These are phyloP conservation scores for Chaetura pelagica DNA, from an alignment of 2,113 vertebrate species.

Conservation along the genomic window DNA sequence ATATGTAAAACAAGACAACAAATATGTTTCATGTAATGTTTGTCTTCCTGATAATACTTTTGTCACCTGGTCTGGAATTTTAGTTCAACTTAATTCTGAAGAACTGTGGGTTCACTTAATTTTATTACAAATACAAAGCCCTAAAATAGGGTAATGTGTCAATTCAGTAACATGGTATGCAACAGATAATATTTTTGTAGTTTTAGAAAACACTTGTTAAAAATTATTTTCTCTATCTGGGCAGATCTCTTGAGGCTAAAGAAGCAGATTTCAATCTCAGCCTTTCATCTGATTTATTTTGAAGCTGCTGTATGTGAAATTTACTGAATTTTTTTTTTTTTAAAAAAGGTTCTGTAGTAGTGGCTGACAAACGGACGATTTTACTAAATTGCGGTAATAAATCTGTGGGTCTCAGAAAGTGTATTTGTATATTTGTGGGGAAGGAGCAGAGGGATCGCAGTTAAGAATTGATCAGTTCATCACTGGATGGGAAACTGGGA, in stretches of 20 bases:
- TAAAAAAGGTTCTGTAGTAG: neutral
- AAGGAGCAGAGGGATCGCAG: neutral
- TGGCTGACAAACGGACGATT: neutral
- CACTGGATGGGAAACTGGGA: neutral
- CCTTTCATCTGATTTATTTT: neutral
- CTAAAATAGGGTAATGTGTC: neutral
- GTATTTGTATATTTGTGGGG: rapidly evolving
- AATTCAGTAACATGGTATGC: neutral
- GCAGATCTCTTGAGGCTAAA: neutral
- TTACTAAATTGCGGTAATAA: neutral
- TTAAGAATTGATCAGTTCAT: neutral
- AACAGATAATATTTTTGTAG: neutral
- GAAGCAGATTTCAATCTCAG: neutral
- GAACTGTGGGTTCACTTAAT: neutral
- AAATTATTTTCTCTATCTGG: neutral
- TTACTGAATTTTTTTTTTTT: neutral
- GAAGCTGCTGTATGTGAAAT: neutral
- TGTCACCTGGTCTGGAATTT: neutral
- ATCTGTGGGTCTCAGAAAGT: neutral
- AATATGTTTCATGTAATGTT: neutral
- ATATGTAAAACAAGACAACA: conserved; percentile 2
- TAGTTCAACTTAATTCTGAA: neutral
- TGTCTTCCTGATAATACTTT: neutral
- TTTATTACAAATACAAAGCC: neutral
- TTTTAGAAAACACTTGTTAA: neutral